These are phyloP conservation scores for Rhinella marina DNA, from an alignment of 2,797 vertebrate genomes.

Conservation along the genomic window DNA sequence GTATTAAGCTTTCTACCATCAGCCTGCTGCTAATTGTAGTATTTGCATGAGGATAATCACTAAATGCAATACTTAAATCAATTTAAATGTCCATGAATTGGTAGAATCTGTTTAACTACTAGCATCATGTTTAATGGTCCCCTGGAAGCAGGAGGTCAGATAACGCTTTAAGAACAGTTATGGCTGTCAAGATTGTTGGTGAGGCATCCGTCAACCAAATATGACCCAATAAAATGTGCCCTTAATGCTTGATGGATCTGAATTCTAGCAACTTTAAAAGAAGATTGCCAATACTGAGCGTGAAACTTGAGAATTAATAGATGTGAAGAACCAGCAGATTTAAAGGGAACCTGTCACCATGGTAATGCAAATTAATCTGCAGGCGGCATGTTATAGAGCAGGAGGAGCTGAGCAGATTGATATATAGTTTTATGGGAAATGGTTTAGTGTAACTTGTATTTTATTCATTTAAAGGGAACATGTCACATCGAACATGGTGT, in stretches of 20 bases:
- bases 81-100: background rate
- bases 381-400: no score
- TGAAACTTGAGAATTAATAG: background rate
- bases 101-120: background rate
- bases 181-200: background rate
- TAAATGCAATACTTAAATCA: background rate
- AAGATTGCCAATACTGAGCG: background rate
- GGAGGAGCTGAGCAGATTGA: no score
- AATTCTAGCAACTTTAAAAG: background rate
- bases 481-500: no score
- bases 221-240: conserved; percentile 19
- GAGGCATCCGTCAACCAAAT: conserved; percentile 6
- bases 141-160: background rate
- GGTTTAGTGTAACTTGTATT: no score
- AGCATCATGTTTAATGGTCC: conserved; percentile 9
- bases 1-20: background rate
- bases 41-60: background rate
- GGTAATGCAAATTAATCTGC: no score
- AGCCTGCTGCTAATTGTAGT: background rate
- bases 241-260: conserved; percentile 14
- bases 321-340: background rate
- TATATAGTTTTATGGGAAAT: no score
- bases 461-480: no score
- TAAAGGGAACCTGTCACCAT: background rate
- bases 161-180: conserved; percentile 1